Percentiles rank a stretch among this genome's conserved stretches.
These are phyloP conservation scores for Chrysogorgia sp. DNA, from an alignment of 92 coral and sea anemone genomes.

Conservation along the genomic window DNA sequence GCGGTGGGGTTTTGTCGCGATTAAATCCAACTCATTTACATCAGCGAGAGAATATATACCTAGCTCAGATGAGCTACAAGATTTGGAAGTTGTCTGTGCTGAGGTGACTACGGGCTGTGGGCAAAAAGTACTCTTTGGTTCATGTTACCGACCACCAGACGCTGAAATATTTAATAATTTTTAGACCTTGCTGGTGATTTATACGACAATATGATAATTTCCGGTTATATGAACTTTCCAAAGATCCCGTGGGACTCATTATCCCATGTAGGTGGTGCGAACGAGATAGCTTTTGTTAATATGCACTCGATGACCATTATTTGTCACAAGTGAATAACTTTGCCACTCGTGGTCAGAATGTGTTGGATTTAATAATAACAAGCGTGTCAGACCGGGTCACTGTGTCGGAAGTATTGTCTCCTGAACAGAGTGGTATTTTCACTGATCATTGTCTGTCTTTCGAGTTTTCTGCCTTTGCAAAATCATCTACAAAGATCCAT, in stretches of 20 bases:
- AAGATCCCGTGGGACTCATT: slow-evolving; percentile 47
- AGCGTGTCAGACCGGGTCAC: slow-evolving; percentile 1
- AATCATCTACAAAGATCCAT: too few species aligned
- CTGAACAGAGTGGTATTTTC: slow-evolving; percentile 2
- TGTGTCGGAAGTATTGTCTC: too few species aligned
- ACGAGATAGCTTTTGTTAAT: slow-evolving; percentile 53
- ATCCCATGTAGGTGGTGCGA: slow-evolving; percentile 27
- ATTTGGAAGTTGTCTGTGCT: too few species aligned
- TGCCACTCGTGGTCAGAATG: slow-evolving; percentile 1
- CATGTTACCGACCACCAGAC: too few species aligned
- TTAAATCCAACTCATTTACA: too few species aligned
- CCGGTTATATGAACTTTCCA: slow-evolving; percentile 40
- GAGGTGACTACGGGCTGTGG: too few species aligned
- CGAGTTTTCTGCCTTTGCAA: too few species aligned
- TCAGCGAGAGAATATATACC: too few species aligned
- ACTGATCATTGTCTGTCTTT: slow-evolving; percentile 6
- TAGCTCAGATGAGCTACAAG: too few species aligned
- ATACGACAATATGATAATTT: slow-evolving; percentile 50
- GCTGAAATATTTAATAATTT: slow-evolving; percentile 34
- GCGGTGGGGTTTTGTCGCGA: too few species aligned
- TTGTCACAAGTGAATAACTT: slow-evolving; percentile 3
- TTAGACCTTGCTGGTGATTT: too few species aligned
- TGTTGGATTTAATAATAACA: slow-evolving; percentile 10
- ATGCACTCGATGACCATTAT: slow-evolving; percentile 24
- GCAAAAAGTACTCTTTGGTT: too few species aligned